These are phyloP conservation scores for Rallus limicola DNA, from an alignment of 2,113 vertebrate genomes.

Conservation along the genomic window DNA sequence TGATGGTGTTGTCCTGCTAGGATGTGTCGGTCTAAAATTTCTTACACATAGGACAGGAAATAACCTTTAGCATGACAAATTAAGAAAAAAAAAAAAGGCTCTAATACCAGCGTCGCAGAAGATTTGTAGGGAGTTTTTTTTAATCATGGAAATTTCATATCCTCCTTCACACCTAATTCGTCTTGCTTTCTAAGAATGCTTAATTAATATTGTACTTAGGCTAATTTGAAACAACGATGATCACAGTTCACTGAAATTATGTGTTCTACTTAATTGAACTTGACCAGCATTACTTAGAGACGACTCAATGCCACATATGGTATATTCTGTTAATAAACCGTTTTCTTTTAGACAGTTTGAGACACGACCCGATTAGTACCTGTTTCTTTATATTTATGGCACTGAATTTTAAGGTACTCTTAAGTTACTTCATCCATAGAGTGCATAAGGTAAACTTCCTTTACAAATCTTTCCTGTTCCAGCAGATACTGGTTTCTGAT, in stretches of 20 bases:
- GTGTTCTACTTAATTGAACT: conserved; percentile 54
- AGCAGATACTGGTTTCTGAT: not conserved
- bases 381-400: not conserved
- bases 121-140: conserved; percentile 45
- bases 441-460: not conserved
- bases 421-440: not conserved
- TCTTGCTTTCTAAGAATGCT: conserved; percentile 53
- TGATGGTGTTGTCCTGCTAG: not conserved
- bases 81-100: conserved; percentile 7
- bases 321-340: not conserved
- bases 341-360: not conserved
- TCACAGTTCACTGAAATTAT: conserved; percentile 39
- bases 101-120: not conserved
- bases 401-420: not conserved
- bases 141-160: conserved; percentile 2
- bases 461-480: not conserved
- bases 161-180: conserved; percentile 14
- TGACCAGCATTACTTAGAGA: conserved; percentile 36
- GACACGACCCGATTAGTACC: not conserved
- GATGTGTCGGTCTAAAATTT: not conserved
- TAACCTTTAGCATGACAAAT: conserved; percentile 2
- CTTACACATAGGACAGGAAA: not conserved
- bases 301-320: not conserved
- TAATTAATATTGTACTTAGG: conserved; percentile 63
- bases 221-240: conserved; percentile 51